Evolutionary conservation across 2,113 vertebrate genomes (phyloP).

Genomic region (Ailuropoda melanoleuca): DNA sequence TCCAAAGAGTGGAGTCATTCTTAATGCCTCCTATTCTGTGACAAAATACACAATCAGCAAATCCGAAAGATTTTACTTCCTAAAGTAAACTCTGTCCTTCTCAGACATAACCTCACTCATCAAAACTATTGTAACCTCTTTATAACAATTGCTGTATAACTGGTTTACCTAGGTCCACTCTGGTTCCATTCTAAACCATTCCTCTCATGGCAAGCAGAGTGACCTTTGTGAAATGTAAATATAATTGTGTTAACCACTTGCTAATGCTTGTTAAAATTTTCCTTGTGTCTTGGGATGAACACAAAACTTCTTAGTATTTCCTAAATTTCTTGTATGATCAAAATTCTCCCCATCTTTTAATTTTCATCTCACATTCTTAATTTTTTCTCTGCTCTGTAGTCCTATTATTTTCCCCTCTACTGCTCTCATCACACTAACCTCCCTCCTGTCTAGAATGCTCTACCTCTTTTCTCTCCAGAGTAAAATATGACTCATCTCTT

Average conservation of each 20-base stretch:
- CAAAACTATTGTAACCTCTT: not conserved
- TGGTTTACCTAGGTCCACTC: not conserved
- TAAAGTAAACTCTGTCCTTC: too few relatives aligned
- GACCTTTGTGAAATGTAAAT: not conserved
- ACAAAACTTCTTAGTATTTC: not conserved
- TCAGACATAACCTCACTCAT: not conserved
- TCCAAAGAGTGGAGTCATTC: not conserved
- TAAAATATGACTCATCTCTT: not conserved
- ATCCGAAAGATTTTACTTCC: not conserved
- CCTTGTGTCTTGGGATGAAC: not conserved
- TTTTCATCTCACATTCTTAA: not conserved
- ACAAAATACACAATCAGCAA: not conserved
- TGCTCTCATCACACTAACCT: not conserved
- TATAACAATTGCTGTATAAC: accelerated
- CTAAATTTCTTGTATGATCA: accelerated
- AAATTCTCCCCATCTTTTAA: not conserved
- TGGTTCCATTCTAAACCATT: not conserved
- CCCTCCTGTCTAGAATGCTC: not conserved
- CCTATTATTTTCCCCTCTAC: not conserved
- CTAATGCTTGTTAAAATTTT: not conserved
- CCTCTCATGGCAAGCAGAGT: not conserved
- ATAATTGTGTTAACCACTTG: not conserved
- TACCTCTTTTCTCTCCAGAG: not conserved
- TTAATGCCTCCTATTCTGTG: not conserved
- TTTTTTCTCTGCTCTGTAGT: not conserved